Evolutionary conservation across 2,797 vertebrate species (phyloP), one percentile per base, ranked within the genome.

Genomic region (Rhynchonycteris naso): DNA sequence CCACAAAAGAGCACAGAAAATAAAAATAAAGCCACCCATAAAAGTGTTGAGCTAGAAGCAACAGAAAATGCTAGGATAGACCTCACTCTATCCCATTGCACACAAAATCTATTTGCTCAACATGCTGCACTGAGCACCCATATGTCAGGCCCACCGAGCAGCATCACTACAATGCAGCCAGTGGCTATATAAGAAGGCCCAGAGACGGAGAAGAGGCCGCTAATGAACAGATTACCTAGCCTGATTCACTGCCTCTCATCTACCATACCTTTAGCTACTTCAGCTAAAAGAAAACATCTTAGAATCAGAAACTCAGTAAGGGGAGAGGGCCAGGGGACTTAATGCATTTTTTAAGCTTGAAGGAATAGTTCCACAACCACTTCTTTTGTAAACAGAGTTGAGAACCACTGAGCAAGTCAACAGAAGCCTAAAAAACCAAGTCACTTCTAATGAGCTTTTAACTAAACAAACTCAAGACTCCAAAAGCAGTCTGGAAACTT

Each of bases 1-100:
- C 92, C 74, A 93, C 75, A 81, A 75, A 61, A 88, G 43, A 93
- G 47, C 90, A 92, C 59, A 52, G 78, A 84, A 97, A 96, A 90
- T 88, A 97, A 96, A 97, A 94, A 97, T 92, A 94, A 95, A 96
- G 58, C 72, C 43, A 94, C 74, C 81, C 76, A 28, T 2, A 78
- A 79, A 96, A 65, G 63, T 81, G 52, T 5, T 75, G 56, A 66
- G 54, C 71, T 61, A 47, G 35, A 82, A 72, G 92, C 24, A 88
- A 88, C 94, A 81, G 61, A 18, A 94, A 94, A 89, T 63, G 22
- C 86, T 50, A 63, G 14, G 35, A 16, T 43, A 50, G 30, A 72
- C 35, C 90, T 75, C 58, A 50, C 65, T 75, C 79, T 71, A 18
- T 10, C 59, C 71, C 24, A 0, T 4, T 50, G 18, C 33, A 52